phyloP scores from a whole-genome alignment of 2,113 vertebrate species.

The Ammodytes dubius region DNA sequence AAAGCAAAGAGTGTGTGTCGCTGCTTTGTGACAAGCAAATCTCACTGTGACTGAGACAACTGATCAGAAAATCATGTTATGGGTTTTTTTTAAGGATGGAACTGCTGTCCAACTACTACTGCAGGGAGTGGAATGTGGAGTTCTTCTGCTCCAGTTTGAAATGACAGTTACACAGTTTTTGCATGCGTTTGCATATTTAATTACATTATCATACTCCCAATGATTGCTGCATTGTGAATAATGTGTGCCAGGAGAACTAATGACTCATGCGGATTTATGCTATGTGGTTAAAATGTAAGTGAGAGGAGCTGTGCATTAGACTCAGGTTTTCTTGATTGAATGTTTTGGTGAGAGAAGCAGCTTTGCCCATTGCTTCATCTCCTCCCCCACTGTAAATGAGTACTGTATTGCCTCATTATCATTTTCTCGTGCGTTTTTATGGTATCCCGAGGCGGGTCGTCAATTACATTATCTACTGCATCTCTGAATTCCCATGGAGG shows the following conservation, averaged over 20 bases:
- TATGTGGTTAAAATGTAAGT: slow-evolving; percentile 20
- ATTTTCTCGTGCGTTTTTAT: slow-evolving; percentile 33
- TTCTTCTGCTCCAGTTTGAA: slow-evolving; percentile 14
- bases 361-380: slow-evolving; percentile 21
- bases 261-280: slow-evolving; percentile 29
- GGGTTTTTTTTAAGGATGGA: slow-evolving; percentile 1
- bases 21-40: slow-evolving; percentile 31
- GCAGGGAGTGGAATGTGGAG: not conserved
- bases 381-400: slow-evolving; percentile 28
- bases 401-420: slow-evolving; percentile 11
- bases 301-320: slow-evolving; percentile 20
- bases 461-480: slow-evolving; percentile 19
- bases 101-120: not conserved
- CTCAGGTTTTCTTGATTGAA: slow-evolving; percentile 37
- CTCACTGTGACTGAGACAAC: slow-evolving; percentile 7
- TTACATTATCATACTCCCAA: slow-evolving; percentile 8
- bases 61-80: slow-evolving; percentile 15
- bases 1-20: not conserved
- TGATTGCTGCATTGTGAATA: slow-evolving; percentile 14
- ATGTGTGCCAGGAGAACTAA: slow-evolving; percentile 24
- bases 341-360: slow-evolving; percentile 24
- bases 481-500: slow-evolving; percentile 4
- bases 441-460: slow-evolving; percentile 22
- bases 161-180: slow-evolving; percentile 5
- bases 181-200: slow-evolving; percentile 19